These are phyloP conservation scores for Lutraria rhynchaena DNA, from an alignment of 1,140 invertebrate species.

Conservation along the genomic window DNA sequence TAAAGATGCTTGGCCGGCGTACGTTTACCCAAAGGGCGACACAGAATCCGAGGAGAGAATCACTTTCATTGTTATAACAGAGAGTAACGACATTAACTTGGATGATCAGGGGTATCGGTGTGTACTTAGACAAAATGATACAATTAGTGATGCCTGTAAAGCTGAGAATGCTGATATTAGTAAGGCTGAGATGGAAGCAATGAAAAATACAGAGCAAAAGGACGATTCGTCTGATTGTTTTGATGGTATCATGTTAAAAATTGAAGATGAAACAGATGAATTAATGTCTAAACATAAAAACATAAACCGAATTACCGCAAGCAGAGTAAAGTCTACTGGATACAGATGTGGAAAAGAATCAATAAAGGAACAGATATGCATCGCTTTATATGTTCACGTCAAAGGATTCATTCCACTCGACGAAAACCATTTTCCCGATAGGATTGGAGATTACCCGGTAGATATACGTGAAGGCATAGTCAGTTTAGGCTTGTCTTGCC, in stretches of 20 bases:
- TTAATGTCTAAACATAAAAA: background rate
- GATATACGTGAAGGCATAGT: slow-evolving; percentile 19
- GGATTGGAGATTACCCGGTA: background rate
- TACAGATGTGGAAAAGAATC: background rate
- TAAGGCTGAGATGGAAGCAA: background rate
- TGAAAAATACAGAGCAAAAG: background rate
- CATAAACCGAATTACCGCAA: background rate
- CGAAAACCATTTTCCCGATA: background rate
- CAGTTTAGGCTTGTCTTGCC: too few species aligned
- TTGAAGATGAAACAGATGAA: background rate
- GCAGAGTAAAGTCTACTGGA: background rate
- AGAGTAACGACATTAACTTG: background rate
- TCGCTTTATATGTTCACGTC: slow-evolving; percentile 7
- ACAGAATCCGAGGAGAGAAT: background rate
- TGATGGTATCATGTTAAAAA: background rate
- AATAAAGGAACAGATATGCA: slow-evolving; percentile 6
- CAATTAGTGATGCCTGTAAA: background rate
- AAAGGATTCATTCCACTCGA: slow-evolving; percentile 20
- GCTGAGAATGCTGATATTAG: background rate
- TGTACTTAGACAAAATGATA: too few species aligned
- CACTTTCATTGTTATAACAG: background rate
- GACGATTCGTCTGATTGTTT: background rate
- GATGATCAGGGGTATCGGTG: too few species aligned
- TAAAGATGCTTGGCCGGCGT: background rate
- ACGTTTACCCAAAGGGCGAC: background rate